A percentile compares a stretch with the other conserved stretches of the same genome.
Evolutionary conservation across 2,113 vertebrate genomes (phyloP).

Genomic region (Myotis yumanensis): DNA sequence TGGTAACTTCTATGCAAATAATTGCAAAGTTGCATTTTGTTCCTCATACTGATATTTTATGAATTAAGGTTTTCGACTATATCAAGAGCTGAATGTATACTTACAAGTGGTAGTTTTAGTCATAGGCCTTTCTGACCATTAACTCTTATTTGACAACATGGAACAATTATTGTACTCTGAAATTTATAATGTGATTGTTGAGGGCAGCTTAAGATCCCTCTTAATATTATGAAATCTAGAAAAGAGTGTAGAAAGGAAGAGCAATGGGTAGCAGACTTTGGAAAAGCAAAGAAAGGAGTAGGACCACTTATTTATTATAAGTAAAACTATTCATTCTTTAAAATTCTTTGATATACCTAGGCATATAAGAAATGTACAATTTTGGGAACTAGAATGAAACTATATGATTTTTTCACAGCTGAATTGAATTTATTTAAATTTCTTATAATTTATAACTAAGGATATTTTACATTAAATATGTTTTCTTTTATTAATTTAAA

Average conservation of each 20-base stretch:
- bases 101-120: background rate
- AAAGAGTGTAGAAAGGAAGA: background rate
- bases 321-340: constrained; percentile 15
- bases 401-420: background rate
- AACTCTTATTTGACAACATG: background rate
- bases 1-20: constrained; percentile 76
- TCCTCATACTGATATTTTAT: constrained; percentile 62
- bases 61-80: constrained; percentile 39
- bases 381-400: background rate
- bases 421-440: constrained; percentile 14
- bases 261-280: background rate
- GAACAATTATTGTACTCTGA: background rate
- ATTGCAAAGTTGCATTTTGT: constrained; percentile 66
- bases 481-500: constrained; percentile 31
- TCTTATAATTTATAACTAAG: constrained; percentile 14
- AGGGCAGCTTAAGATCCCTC: background rate
- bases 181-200: background rate
- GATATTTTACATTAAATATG: background rate
- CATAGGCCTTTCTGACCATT: background rate
- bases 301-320: background rate
- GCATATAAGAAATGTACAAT: background rate
- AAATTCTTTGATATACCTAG: background rate
- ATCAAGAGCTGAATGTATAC: constrained; percentile 1
- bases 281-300: background rate
- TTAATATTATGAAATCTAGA: background rate